Conservation (phyloP, 2,888 invertebrate genomes). For the Xanthia icteritia region DNA sequence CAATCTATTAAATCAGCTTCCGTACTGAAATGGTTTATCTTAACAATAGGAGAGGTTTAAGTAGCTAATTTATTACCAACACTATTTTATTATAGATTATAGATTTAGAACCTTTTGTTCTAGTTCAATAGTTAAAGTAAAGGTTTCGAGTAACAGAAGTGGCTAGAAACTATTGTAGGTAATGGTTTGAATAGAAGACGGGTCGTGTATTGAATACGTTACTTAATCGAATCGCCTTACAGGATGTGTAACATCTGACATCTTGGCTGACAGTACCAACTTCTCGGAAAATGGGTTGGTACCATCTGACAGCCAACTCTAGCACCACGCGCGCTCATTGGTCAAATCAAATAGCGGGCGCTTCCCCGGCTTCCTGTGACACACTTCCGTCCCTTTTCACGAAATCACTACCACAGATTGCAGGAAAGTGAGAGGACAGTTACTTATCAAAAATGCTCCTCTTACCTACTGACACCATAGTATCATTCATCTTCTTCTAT, state of each 20-base stretch:
- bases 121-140: slow-evolving; percentile 17
- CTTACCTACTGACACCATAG: background rate
- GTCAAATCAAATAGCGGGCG: no score
- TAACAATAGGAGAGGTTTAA: slow-evolving; percentile 50
- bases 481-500: background rate
- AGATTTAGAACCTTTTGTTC: slow-evolving; percentile 34
- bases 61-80: slow-evolving; percentile 45
- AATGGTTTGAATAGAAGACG: background rate
- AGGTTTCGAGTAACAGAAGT: slow-evolving; percentile 2
- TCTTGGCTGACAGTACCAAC: no score
- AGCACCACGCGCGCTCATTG: no score
- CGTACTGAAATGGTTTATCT: slow-evolving; percentile 34
- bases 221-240: no score
- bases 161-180: background rate
- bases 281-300: no score
- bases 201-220: background rate
- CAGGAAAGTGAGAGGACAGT: no score
- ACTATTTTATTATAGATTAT: slow-evolving; percentile 15
- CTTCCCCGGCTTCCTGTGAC: no score
- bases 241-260: no score
- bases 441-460: no score
- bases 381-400: no score
- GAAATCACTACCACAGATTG: no score
- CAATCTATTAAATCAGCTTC: slow-evolving; percentile 52
- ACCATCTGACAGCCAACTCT: no score